Evolutionary conservation across 2,113 vertebrate genomes (phyloP).

Genomic region (Emydura subglobosa): DNA sequence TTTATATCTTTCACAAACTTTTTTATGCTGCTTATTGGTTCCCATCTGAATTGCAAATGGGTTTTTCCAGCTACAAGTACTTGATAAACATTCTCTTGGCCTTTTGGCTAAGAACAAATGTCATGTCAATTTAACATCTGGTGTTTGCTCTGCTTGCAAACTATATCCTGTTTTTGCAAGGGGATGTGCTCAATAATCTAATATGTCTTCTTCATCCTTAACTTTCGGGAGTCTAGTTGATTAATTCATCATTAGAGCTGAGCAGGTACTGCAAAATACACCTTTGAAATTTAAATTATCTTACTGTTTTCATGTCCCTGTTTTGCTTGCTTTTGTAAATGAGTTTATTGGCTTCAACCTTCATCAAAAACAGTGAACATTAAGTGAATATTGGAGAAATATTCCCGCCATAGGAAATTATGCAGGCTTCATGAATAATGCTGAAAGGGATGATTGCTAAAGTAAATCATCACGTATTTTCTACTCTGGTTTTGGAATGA

Average conservation of each 20-base stretch:
- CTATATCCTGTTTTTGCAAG: background rate
- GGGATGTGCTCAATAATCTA: background rate
- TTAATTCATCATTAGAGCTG: background rate
- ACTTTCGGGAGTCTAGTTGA: background rate
- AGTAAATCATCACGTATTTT: background rate
- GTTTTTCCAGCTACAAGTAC: background rate
- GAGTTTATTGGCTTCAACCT: background rate
- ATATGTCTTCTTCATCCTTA: background rate
- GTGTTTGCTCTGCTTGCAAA: background rate
- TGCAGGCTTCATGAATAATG: background rate
- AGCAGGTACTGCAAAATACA: background rate
- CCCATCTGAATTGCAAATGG: background rate
- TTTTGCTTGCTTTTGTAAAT: background rate
- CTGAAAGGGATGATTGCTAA: background rate
- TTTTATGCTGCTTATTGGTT: background rate
- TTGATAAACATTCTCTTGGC: conserved; percentile 19
- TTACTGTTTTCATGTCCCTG: background rate
- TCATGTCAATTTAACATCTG: background rate
- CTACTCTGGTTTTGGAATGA: background rate
- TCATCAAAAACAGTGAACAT: background rate
- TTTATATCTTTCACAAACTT: background rate
- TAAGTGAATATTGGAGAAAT: background rate
- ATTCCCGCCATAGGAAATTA: background rate
- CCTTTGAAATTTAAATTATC: background rate
- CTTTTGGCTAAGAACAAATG: background rate